phyloP scores from a whole-genome alignment of 2,888 invertebrate genomes.

The Dicycla oo region DNA sequence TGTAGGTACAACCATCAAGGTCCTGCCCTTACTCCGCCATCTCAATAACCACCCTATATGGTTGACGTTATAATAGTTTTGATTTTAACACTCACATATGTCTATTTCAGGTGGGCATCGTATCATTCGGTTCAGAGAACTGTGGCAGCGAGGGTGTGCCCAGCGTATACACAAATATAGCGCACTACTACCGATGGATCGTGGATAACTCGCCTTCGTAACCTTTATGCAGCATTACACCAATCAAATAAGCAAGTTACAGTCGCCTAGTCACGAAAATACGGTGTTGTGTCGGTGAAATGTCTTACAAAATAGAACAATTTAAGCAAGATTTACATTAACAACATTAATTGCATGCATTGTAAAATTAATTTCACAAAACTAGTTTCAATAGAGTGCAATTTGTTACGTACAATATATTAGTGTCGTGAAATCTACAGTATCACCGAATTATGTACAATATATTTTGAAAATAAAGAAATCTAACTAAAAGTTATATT shows the following conservation, averaged over 20 bases:
- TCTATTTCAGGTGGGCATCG: conserved; percentile 92
- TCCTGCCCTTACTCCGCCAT: too few relatives aligned
- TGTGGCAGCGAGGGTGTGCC: conserved; percentile 93
- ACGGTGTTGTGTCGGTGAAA: conserved; percentile 13
- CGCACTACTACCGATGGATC: conserved; percentile 94
- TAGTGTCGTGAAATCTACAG: too few relatives aligned
- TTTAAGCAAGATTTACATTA: too few relatives aligned
- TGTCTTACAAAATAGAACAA: conserved; percentile 22
- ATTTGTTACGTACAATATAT: too few relatives aligned
- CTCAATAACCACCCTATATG: too few relatives aligned
- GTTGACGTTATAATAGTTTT: too few relatives aligned
- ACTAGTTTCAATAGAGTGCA: too few relatives aligned
- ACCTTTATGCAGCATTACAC: conserved; percentile 7
- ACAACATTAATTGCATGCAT: too few relatives aligned
- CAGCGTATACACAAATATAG: conserved; percentile 94
- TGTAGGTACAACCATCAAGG: too few relatives aligned
- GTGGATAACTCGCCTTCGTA: conserved; percentile 88
- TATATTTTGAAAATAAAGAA: conserved; percentile 34
- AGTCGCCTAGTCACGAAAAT: conserved; percentile 52
- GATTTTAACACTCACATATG: neutral
- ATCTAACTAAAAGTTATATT: neutral
- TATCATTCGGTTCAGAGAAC: conserved; percentile 95
- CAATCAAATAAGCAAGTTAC: conserved; percentile 9
- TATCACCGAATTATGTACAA: conserved; percentile 26
- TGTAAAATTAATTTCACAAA: too few relatives aligned